Evolutionary conservation across 2,113 vertebrate genomes (phyloP), one percentile per base, ranked within the genome.

Genomic region (Macroglossus sobrinus): DNA sequence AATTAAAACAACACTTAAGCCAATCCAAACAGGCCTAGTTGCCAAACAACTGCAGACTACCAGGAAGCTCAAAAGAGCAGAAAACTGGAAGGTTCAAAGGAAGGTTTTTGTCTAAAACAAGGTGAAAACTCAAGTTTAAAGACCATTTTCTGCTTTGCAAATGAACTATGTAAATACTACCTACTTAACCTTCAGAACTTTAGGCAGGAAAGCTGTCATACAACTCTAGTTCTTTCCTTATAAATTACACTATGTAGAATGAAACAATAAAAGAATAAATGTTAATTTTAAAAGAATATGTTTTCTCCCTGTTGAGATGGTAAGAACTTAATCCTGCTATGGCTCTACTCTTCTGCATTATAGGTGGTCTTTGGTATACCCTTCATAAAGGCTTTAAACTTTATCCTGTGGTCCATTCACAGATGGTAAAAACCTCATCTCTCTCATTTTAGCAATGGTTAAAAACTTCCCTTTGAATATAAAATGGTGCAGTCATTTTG

Each of bases 111-210:
- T 47, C 7, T 87, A 93, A 38, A 24, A 63, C 4, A 24, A 95
- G 45, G 33, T 78, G 21, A 89, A 76, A 93, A 78, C 18, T 93
- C 69, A 96, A 85, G 38, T 91, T 79, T 88, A 84, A 84, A 93
- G 15, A 81, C 5, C 40, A 85, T 43, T 57, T 38, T 64, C 35
- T 84, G 30, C 16, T 96, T 92, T 93, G 66, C 26, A 84, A 75
- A 84, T 8, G 78, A 82, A 84, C 33, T 33, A 21, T 53, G 53
- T 90, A 97, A 69, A 19, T 38, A 87, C 15, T 90, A 38, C 30
- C 74, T 81, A 55, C 40, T 94, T 69, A 84, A 79, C 9, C 35
- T 35, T 68, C 18, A 80, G 59, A 94, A 86, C 22, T 84, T 14
- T 59, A 57, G 81, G 26, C n/a, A 88, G 30, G 15, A 63, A 93